Evolutionary conservation across 2,888 invertebrate genomes (phyloP).

Genomic region (Pollenia griseotomentosa): DNA sequence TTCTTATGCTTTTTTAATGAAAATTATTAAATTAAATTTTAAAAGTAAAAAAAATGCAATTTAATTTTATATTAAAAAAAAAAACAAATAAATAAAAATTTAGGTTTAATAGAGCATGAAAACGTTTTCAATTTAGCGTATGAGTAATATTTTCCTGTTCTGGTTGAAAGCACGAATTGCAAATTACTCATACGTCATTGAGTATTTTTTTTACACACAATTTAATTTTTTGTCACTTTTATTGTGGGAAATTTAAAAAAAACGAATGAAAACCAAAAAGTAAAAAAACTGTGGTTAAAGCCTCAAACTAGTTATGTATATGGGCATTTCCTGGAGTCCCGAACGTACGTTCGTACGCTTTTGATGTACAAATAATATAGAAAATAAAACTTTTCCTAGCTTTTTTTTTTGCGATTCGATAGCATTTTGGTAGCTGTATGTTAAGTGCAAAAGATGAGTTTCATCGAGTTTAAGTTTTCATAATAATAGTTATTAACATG

Average conservation of each 20-base stretch:
- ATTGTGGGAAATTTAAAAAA: too few species aligned
- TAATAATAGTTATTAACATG: too few species aligned
- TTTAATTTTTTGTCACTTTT: background rate
- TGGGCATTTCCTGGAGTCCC: too few species aligned
- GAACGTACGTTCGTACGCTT: too few species aligned
- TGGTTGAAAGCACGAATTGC: background rate
- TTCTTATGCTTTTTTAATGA: background rate
- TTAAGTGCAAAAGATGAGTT: too few species aligned
- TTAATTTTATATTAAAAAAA: background rate
- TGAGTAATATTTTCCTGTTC: constrained; percentile 26
- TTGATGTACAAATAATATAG: too few species aligned
- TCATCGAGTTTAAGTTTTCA: too few species aligned
- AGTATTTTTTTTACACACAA: background rate
- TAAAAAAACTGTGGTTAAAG: background rate
- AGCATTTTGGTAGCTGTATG: too few species aligned
- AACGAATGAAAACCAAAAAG: background rate
- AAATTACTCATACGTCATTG: constrained; percentile 27
- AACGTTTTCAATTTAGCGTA: constrained; percentile 3
- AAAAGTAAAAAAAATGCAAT: constrained; percentile 13
- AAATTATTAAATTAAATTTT: background rate
- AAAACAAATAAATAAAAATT: background rate
- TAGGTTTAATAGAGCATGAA: constrained; percentile 43
- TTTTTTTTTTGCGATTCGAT: too few species aligned
- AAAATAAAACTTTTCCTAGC: too few species aligned
- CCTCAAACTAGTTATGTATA: too few species aligned